phyloP scores from a whole-genome alignment of 2,113 vertebrate species.

The Sylvilagus bachmani region DNA sequence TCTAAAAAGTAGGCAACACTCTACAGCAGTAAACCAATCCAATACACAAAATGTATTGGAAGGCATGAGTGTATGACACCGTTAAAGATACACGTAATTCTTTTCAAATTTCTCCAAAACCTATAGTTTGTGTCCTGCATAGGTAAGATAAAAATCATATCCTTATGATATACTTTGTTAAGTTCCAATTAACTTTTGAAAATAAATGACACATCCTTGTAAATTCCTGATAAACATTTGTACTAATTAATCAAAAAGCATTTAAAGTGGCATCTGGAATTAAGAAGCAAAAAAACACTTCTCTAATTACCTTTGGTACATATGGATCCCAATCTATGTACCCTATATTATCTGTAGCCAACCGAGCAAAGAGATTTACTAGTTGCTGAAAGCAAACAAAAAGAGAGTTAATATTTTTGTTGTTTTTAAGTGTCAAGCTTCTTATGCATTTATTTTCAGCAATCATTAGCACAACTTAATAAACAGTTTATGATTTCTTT shows the following conservation, averaged over 20 bases:
- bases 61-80: neutral
- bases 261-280: neutral
- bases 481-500: too few relatives aligned
- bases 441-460: constrained; percentile 7
- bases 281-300: constrained; percentile 38
- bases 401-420: constrained; percentile 11
- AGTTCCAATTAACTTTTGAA: neutral
- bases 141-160: neutral
- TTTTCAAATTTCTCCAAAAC: constrained; percentile 5
- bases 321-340: constrained; percentile 99
- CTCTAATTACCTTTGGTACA: constrained; percentile 95
- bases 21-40: constrained; percentile 21
- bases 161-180: neutral
- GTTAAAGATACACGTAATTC: neutral
- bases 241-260: constrained; percentile 6
- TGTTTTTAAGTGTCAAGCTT: neutral
- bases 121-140: neutral
- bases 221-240: neutral
- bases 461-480: constrained; percentile 18
- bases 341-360: constrained; percentile 98
- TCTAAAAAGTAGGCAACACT: neutral
- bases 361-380: constrained; percentile 97
- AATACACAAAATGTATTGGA: neutral
- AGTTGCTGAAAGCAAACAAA: constrained; percentile 90
- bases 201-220: neutral